Conservation (phyloP, 2,888 invertebrate genomes). For the Hemistola chrysoprasaria region DNA sequence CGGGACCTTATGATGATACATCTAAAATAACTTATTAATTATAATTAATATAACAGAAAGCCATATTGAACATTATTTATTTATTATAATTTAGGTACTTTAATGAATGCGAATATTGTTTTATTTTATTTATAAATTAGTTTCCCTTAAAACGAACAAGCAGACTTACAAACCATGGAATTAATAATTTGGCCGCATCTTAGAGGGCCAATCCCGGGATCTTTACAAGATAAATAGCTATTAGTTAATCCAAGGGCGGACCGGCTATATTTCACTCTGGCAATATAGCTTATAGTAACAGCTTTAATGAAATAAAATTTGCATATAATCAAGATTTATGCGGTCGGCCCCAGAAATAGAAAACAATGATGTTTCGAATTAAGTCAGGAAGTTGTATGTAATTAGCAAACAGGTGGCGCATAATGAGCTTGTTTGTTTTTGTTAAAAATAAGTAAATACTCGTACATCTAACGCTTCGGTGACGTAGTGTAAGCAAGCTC, state of each 20-base stretch:
- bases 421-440: background rate
- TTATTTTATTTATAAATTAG: too few relatives aligned
- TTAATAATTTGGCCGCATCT: slow-evolving; percentile 67
- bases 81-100: too few relatives aligned
- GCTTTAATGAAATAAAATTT: slow-evolving; percentile 81
- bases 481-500: too few relatives aligned
- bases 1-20: too few relatives aligned
- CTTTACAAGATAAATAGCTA: slow-evolving; percentile 80
- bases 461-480: too few relatives aligned
- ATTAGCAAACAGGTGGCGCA: slow-evolving; percentile 33
- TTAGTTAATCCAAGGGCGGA: slow-evolving; percentile 77
- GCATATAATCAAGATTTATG: slow-evolving; percentile 80
- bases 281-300: slow-evolving; percentile 76
- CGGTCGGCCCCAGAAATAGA: slow-evolving; percentile 52
- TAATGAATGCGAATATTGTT: too few relatives aligned
- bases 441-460: too few relatives aligned
- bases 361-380: slow-evolving; percentile 64
- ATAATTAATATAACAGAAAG: too few relatives aligned
- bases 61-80: too few relatives aligned
- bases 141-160: background rate
- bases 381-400: slow-evolving; percentile 45
- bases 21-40: too few relatives aligned
- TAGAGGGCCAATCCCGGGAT: slow-evolving; percentile 54
- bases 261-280: slow-evolving; percentile 68
- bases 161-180: slow-evolving; percentile 30